Evolutionary conservation across 1,140 invertebrate genomes (phyloP).

Genomic region (Zaprionus taronus): DNA sequence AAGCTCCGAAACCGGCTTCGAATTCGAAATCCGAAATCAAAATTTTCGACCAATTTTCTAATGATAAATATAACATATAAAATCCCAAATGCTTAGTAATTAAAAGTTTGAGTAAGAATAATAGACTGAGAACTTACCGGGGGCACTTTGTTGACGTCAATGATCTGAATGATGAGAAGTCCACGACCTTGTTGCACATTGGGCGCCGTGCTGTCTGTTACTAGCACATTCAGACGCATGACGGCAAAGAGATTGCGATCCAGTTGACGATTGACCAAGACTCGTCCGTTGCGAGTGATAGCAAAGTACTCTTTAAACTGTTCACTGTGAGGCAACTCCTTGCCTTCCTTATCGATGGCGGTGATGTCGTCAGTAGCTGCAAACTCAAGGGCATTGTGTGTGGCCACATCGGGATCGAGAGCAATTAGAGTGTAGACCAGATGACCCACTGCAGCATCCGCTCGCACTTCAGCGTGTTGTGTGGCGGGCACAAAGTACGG

Average conservation of each 20-base stretch:
- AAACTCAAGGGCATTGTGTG: conserved; percentile 89
- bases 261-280: conserved; percentile 86
- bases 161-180: conserved; percentile 92
- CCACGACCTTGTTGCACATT: conserved; percentile 91
- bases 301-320: conserved; percentile 90
- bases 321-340: conserved; percentile 87
- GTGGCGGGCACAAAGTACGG: conserved; percentile 93
- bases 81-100: neutral
- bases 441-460: conserved; percentile 90
- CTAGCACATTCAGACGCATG: conserved; percentile 88
- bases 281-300: conserved; percentile 89
- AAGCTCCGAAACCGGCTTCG: conserved; percentile 38
- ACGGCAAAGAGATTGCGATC: conserved; percentile 83
- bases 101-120: neutral
- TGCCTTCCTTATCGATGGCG: conserved; percentile 93
- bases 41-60: neutral
- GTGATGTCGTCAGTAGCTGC: conserved; percentile 90
- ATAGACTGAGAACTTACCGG: conserved; percentile 80
- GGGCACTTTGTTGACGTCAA: conserved; percentile 90
- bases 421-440: conserved; percentile 90
- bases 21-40: conserved; percentile 48
- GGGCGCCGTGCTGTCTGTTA: conserved; percentile 92
- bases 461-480: conserved; percentile 92
- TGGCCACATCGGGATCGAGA: conserved; percentile 92
- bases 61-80: neutral